Percentiles rank a stretch among this genome's conserved stretches.
Conservation (phyloP, 2,113 vertebrate species). For the Zootoca vivipara region DNA sequence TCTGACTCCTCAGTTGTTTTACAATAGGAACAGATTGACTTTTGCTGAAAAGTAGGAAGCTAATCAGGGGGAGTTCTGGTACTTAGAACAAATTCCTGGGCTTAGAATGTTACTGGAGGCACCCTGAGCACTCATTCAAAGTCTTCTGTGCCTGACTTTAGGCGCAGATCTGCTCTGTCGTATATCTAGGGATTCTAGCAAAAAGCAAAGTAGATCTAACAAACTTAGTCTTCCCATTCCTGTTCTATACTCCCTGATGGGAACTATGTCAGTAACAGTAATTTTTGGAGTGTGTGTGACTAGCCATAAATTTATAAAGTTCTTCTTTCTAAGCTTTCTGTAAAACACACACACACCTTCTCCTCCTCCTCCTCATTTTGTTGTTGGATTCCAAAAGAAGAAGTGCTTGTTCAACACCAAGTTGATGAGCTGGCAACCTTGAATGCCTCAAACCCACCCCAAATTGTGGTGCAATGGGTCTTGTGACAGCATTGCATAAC, state of each 20-base stretch:
- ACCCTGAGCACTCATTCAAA: too few species aligned
- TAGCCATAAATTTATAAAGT: not conserved
- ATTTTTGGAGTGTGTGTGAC: not conserved
- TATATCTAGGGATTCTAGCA: too few species aligned
- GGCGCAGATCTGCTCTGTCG: too few species aligned
- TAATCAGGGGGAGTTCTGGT: too few species aligned
- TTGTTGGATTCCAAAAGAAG: not conserved
- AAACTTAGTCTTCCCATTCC: too few species aligned
- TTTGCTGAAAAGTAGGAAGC: not conserved
- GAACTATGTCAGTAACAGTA: not conserved
- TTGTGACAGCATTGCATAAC: not conserved
- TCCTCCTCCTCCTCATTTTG: not conserved
- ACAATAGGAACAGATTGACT: too few species aligned
- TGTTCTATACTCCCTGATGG: not conserved
- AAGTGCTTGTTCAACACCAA: not conserved
- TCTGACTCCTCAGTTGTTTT: not conserved
- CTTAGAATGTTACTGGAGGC: too few species aligned
- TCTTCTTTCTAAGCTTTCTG: not conserved
- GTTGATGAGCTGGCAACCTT: not conserved
- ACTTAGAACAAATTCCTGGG: too few species aligned
- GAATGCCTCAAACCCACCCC: not conserved
- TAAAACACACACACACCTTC: not conserved
- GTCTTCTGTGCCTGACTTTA: too few species aligned
- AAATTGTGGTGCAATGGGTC: not conserved
- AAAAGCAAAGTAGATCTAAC: too few species aligned